Conservation (phyloP, 2,888 invertebrate species). For the Dynastes grantii region DNA sequence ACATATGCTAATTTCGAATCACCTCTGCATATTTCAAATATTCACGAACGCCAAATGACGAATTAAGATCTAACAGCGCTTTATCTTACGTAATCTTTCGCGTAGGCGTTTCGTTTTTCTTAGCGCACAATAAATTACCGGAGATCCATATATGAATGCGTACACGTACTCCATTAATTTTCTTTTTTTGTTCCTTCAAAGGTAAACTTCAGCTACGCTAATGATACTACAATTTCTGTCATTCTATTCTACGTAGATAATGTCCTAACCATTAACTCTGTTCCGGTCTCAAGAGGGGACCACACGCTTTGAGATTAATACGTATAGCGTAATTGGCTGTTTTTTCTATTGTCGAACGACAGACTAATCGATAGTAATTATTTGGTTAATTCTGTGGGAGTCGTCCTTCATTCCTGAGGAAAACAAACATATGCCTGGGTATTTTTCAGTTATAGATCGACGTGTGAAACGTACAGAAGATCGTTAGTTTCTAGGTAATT, state of each 20-base stretch:
- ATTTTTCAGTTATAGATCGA: slow-evolving; percentile 32
- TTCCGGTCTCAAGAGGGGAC: neutral
- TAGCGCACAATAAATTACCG: neutral
- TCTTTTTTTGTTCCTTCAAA: slow-evolving; percentile 26
- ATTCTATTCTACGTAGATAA: neutral
- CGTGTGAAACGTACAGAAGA: slow-evolving; percentile 36
- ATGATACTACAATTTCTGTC: neutral
- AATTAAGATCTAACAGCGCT: neutral
- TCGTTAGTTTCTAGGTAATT: neutral
- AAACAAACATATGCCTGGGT: slow-evolving; percentile 15
- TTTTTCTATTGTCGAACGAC: slow-evolving; percentile 20
- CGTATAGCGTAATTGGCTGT: slow-evolving; percentile 17
- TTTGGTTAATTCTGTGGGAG: slow-evolving; percentile 50
- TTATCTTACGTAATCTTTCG: slow-evolving; percentile 22
- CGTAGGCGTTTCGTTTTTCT: slow-evolving; percentile 25
- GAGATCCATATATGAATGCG: slow-evolving; percentile 31
- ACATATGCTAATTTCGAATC: slow-evolving; percentile 32
- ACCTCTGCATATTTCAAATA: slow-evolving; percentile 39
- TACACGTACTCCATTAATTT: slow-evolving; percentile 17
- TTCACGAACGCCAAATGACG: neutral
- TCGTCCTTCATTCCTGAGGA: slow-evolving; percentile 48
- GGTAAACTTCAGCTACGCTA: slow-evolving; percentile 9
- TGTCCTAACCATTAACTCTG: neutral
- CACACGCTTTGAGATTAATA: neutral
- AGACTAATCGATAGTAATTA: slow-evolving; percentile 44